A percentile compares a stretch with the other conserved stretches of the same genome.
These are phyloP conservation scores for Melanotaenia maccullochi DNA, from an alignment of 2,797 vertebrate species.

Conservation along the genomic window DNA sequence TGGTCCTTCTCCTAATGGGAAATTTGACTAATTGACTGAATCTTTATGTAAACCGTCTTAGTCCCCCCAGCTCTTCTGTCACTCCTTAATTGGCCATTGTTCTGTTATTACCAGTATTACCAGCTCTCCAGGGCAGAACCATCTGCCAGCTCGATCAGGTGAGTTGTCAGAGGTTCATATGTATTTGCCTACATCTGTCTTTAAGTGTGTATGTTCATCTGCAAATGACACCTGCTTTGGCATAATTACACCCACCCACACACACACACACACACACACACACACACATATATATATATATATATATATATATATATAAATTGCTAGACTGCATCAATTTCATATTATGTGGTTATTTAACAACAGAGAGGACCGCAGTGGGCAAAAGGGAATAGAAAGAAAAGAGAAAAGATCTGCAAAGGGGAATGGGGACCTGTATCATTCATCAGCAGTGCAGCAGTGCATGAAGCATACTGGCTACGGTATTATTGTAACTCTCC, in stretches of 20 bases:
- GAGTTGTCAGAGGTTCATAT: conserved; percentile 40
- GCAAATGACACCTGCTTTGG: conserved; percentile 12
- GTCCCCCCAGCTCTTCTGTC: conserved; percentile 64
- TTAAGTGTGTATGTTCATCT: conserved; percentile 39
- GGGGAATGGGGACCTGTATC: conserved; percentile 58
- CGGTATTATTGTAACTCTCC: conserved; percentile 75
- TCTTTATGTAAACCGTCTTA: conserved; percentile 67
- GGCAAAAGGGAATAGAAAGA: conserved; percentile 15
- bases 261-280: too few species aligned
- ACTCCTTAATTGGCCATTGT: conserved; percentile 77
- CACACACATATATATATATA: background rate
- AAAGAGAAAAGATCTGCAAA: conserved; percentile 39
- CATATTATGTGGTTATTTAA: background rate
- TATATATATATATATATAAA: background rate
- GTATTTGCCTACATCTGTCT: conserved; percentile 63
- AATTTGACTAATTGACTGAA: conserved; percentile 75
- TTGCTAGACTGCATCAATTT: conserved; percentile 3
- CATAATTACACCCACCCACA: background rate
- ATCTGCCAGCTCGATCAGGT: conserved; percentile 78
- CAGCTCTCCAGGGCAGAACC: conserved; percentile 72
- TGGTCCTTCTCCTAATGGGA: conserved; percentile 66
- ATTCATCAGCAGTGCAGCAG: conserved; percentile 75
- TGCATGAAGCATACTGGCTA: conserved; percentile 70
- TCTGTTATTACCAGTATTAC: conserved; percentile 72
- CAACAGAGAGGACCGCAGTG: conserved; percentile 12